These are phyloP conservation scores for Branchellion lobata DNA, from an alignment of 2,888 invertebrate genomes.

Conservation along the genomic window DNA sequence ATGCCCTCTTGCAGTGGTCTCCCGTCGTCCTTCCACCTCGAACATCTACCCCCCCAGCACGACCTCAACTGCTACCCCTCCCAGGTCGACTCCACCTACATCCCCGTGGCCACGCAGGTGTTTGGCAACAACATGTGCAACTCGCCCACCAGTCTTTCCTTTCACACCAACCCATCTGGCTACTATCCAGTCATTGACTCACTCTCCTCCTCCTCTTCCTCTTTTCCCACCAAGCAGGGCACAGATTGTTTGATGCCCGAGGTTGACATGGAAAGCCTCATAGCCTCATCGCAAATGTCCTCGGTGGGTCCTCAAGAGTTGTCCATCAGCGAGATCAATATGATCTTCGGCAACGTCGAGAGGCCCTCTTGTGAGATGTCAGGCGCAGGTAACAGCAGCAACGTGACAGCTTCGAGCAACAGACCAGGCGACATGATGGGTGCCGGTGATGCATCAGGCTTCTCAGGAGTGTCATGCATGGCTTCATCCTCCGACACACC, in stretches of 20 bases:
- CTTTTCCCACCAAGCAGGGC: neutral
- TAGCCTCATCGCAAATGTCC: slow-evolving; percentile 9
- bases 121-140: slow-evolving; percentile 21
- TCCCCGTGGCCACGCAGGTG: slow-evolving; percentile 11
- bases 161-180: neutral
- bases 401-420: neutral
- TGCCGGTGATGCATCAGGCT: neutral
- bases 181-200: slow-evolving; percentile 18
- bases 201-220: neutral
- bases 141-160: neutral
- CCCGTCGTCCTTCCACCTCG: neutral
- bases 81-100: slow-evolving; percentile 11
- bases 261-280: slow-evolving; percentile 27
- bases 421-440: neutral
- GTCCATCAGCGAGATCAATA: slow-evolving; percentile 33
- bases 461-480: neutral
- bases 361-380: neutral
- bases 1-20: neutral
- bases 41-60: neutral
- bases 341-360: slow-evolving; percentile 31
- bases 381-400: neutral
- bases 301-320: slow-evolving; percentile 26
- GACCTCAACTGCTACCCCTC: slow-evolving; percentile 11
- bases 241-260: slow-evolving; percentile 20
- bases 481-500: slow-evolving; percentile 6